Conservation (phyloP, 2,888 invertebrate genomes). For the Xylophagus ater region DNA sequence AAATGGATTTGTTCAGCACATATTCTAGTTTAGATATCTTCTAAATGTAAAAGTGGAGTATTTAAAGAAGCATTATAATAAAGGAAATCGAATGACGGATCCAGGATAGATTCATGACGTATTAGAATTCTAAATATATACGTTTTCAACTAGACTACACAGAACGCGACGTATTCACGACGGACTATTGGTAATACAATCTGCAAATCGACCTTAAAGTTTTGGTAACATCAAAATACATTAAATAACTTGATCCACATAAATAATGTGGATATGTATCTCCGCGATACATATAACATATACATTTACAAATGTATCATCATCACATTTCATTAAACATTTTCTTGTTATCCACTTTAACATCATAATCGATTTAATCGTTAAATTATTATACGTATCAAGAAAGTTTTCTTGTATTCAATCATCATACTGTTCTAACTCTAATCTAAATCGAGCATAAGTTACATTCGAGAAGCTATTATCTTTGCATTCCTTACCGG, state of each 20-base stretch:
- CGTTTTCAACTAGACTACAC: too few species aligned
- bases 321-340: constrained; percentile 76
- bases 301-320: constrained; percentile 76
- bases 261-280: constrained; percentile 67
- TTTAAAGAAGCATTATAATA: constrained; percentile 55
- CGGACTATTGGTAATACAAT: too few species aligned
- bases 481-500: constrained; percentile 27
- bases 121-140: too few species aligned
- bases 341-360: constrained; percentile 65
- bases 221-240: constrained; percentile 55
- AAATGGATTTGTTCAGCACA: constrained; percentile 51
- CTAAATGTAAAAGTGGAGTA: constrained; percentile 62
- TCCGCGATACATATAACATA: constrained; percentile 61
- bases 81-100: too few species aligned
- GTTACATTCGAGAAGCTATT: constrained; percentile 41
- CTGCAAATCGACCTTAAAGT: too few species aligned
- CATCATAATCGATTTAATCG: constrained; percentile 74
- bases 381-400: constrained; percentile 79
- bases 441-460: constrained; percentile 52
- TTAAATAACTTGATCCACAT: constrained; percentile 69
- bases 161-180: too few species aligned
- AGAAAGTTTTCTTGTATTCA: constrained; percentile 73
- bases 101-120: too few species aligned
- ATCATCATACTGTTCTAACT: constrained; percentile 57
- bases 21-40: constrained; percentile 70